Conservation (phyloP, 2,113 vertebrate species). For the Eubucco bourcierii region DNA sequence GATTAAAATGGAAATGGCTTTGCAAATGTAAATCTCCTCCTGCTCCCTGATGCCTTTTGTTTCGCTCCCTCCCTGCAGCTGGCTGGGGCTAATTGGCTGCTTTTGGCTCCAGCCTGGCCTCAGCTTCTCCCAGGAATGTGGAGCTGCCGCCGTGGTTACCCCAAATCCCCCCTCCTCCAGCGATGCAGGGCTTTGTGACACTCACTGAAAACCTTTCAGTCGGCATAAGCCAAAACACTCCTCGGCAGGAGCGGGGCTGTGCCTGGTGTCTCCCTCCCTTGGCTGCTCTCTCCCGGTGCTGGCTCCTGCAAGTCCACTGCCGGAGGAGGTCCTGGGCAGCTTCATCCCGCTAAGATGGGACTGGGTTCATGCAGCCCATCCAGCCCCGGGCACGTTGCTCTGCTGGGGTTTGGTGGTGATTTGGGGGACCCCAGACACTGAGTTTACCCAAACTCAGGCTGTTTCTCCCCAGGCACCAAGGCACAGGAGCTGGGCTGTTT, state of each 20-base stretch:
- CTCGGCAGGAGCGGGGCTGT: background rate
- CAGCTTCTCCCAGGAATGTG: rapidly evolving
- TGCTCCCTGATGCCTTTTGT: conserved; percentile 56
- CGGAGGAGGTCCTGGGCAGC: background rate
- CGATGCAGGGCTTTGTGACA: background rate
- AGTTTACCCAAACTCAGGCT: rapidly evolving
- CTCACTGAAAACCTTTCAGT: background rate
- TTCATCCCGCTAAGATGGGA: background rate
- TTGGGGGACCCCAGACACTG: background rate
- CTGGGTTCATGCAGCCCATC: background rate
- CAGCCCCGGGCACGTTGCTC: background rate
- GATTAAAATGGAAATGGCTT: conserved; percentile 61
- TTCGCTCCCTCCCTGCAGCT: background rate
- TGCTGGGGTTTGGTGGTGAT: background rate
- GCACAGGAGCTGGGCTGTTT: rapidly evolving
- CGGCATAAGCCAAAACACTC: background rate
- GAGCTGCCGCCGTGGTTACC: background rate
- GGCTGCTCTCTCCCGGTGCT: background rate
- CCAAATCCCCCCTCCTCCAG: background rate
- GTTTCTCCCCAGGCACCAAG: background rate
- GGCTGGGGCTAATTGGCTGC: background rate
- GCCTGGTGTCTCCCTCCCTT: background rate
- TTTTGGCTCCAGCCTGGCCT: background rate
- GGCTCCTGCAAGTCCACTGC: rapidly evolving
- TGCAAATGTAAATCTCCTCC: conserved; percentile 57